These are phyloP conservation scores for Yoshiicerus persimilis DNA, from an alignment of 1,140 invertebrate genomes.

Conservation along the genomic window DNA sequence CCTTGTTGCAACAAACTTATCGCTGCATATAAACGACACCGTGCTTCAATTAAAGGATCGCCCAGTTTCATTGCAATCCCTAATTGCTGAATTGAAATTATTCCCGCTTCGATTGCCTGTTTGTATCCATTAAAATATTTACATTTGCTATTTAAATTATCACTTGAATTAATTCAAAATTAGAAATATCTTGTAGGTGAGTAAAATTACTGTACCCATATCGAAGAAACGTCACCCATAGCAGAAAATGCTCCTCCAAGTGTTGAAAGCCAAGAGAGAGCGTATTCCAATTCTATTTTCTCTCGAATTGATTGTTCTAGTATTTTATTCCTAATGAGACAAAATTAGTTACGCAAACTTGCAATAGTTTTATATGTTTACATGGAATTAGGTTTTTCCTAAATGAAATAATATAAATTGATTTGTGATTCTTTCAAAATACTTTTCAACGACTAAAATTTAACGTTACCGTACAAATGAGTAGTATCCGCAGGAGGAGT, in stretches of 20 bases:
- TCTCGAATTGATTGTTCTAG: conserved; percentile 50
- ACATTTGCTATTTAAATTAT: too few relatives aligned
- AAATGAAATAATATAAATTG: too few relatives aligned
- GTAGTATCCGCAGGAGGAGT: too few relatives aligned
- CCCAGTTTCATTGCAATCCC: conserved; percentile 74
- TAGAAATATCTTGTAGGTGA: too few relatives aligned
- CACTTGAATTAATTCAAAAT: neutral
- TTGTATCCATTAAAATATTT: neutral
- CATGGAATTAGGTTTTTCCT: too few relatives aligned
- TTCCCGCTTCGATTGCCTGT: conserved; percentile 82
- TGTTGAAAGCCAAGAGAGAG: conserved; percentile 93
- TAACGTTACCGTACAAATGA: neutral
- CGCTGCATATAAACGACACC: conserved; percentile 81
- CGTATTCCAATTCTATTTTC: conserved; percentile 62
- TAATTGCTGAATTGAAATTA: conserved; percentile 81
- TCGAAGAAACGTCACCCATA: conserved; percentile 77
- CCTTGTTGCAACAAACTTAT: conserved; percentile 82
- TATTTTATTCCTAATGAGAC: conserved; percentile 51
- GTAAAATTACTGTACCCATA: conserved; percentile 67
- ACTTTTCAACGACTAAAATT: neutral
- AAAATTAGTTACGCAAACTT: too few relatives aligned
- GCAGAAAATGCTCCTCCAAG: conserved; percentile 92
- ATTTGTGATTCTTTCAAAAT: too few relatives aligned
- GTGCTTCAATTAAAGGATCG: conserved; percentile 73
- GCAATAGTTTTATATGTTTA: too few relatives aligned